These are phyloP conservation scores for Oxyura jamaicensis DNA, from an alignment of 2,113 vertebrate genomes.

Conservation along the genomic window DNA sequence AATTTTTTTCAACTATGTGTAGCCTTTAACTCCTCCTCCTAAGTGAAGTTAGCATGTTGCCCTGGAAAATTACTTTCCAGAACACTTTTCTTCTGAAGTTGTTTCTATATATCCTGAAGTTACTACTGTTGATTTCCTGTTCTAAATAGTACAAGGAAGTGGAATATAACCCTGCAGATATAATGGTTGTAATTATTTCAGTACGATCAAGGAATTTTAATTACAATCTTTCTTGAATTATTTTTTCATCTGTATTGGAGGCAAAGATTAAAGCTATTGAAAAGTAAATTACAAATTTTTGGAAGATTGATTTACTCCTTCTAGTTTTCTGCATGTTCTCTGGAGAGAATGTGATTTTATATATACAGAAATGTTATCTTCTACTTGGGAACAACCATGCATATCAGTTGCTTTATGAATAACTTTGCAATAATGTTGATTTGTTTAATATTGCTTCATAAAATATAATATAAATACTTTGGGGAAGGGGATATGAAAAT, in stretches of 20 bases:
- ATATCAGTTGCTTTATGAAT: neutral
- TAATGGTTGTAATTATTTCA: neutral
- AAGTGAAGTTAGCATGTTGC: neutral
- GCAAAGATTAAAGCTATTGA: neutral
- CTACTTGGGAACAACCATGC: neutral
- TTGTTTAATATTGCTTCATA: neutral
- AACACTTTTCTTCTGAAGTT: neutral
- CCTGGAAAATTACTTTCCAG: neutral
- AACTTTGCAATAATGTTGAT: neutral
- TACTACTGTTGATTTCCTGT: neutral
- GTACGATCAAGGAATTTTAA: neutral
- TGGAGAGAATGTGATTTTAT: neutral
- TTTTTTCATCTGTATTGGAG: neutral
- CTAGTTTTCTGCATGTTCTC: neutral
- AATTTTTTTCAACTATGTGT: neutral
- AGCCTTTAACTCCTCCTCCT: neutral
- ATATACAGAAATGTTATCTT: neutral
- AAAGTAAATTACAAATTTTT: neutral
- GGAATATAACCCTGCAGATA: neutral
- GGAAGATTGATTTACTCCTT: neutral
- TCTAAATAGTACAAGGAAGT: neutral
- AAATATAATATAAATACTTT: neutral
- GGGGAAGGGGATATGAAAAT: neutral
- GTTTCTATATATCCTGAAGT: neutral
- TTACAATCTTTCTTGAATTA: neutral